Evolutionary conservation across 2,797 vertebrate genomes (phyloP).

Genomic region (Hippoglossus hippoglossus): DNA sequence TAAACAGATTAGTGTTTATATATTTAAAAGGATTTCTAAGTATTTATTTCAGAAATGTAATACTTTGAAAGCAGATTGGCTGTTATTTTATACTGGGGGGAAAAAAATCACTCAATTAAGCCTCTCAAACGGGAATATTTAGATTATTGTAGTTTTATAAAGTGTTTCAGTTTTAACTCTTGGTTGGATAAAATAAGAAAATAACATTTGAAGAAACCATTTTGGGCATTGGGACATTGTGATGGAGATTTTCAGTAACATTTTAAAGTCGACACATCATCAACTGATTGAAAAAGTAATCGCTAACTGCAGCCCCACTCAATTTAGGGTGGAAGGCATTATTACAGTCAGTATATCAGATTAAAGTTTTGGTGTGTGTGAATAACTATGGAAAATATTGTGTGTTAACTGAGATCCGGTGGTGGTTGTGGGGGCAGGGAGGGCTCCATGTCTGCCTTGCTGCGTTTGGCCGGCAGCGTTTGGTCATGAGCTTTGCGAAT

Average conservation of each 20-base stretch:
- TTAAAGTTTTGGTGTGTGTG: neutral
- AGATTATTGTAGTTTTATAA: neutral
- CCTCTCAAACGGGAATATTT: neutral
- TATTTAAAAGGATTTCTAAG: no score
- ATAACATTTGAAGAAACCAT: neutral
- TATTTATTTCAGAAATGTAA: no score
- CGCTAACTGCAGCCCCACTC: neutral
- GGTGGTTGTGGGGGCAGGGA: constrained; percentile 57
- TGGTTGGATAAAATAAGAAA: neutral
- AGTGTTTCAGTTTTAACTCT: neutral
- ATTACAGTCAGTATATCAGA: neutral
- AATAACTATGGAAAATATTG: neutral
- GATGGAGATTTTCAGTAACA: neutral
- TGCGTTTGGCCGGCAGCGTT: constrained; percentile 87
- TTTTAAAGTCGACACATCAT: neutral
- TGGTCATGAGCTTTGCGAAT: constrained; percentile 94
- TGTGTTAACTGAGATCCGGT: constrained; percentile 62
- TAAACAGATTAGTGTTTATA: no score
- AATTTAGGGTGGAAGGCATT: neutral
- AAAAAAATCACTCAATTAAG: neutral
- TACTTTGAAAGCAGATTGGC: no score
- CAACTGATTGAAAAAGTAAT: neutral
- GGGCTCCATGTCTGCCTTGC: constrained; percentile 81
- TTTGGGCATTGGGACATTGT: neutral
- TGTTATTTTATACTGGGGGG: no score